These are phyloP conservation scores for Dryobotodes eremita DNA, from an alignment of 2,888 invertebrate genomes.

Conservation along the genomic window DNA sequence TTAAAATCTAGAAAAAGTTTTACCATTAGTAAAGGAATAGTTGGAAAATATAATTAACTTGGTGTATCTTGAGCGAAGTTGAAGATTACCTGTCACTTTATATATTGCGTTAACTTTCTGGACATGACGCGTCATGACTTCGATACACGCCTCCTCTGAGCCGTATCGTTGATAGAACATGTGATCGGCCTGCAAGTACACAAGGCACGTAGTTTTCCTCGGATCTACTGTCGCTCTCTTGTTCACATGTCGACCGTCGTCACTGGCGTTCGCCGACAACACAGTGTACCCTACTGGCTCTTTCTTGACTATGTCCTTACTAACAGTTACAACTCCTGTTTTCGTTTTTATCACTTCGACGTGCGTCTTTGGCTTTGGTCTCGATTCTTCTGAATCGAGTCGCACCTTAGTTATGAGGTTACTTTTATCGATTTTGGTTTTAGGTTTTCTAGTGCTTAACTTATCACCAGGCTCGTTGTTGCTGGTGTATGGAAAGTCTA, in stretches of 20 bases:
- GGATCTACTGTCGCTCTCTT: slow-evolving; percentile 94
- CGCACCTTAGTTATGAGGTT: slow-evolving; percentile 90
- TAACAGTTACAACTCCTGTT: slow-evolving; percentile 92
- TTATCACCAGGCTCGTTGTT: slow-evolving; percentile 90
- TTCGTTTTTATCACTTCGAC: slow-evolving; percentile 93
- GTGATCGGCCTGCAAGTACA: slow-evolving; percentile 99
- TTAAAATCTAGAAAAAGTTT: slow-evolving; percentile 94
- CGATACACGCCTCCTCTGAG: slow-evolving; percentile 98
- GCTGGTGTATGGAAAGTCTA: slow-evolving; percentile 92
- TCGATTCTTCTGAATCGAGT: slow-evolving; percentile 88
- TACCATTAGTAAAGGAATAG: slow-evolving; percentile 37
- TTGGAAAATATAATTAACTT: slow-evolving; percentile 9
- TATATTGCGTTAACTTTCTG: slow-evolving; percentile 98
- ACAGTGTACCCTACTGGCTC: slow-evolving; percentile 88
- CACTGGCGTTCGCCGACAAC: slow-evolving; percentile 86
- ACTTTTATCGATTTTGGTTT: slow-evolving; percentile 89
- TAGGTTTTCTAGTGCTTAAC: slow-evolving; percentile 87
- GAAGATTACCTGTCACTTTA: slow-evolving; percentile 93
- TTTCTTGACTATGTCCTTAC: slow-evolving; percentile 92
- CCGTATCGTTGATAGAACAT: slow-evolving; percentile 98
- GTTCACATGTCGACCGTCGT: slow-evolving; percentile 91
- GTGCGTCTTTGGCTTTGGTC: slow-evolving; percentile 93
- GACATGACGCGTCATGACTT: slow-evolving; percentile 98
- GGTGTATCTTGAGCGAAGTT: slow-evolving; percentile 34
- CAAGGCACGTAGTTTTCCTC: slow-evolving; percentile 97